Conservation (phyloP, 2,797 vertebrate genomes). For the Enteromius argenteus region DNA sequence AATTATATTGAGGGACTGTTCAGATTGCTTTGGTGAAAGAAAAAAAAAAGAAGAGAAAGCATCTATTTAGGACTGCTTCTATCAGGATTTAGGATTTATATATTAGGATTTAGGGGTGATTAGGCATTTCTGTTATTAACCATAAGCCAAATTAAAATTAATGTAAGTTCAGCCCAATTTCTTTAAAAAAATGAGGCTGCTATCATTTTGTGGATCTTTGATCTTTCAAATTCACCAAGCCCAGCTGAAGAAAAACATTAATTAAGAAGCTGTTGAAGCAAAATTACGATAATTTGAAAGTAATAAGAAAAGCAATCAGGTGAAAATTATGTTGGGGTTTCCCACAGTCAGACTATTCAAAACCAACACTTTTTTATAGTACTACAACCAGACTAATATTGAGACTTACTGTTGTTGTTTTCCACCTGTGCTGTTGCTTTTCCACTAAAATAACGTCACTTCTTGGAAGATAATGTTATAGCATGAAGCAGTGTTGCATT, state of each 20-base stretch:
- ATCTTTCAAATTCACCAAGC: slow-evolving; percentile 18
- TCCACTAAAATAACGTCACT: background rate
- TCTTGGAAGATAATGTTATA: background rate
- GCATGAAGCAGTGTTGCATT: background rate
- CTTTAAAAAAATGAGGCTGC: background rate
- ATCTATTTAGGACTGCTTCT: background rate
- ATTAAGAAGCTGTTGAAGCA: background rate
- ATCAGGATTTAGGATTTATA: background rate
- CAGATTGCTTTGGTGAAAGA: background rate
- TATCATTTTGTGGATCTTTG: slow-evolving; percentile 1
- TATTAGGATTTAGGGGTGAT: background rate
- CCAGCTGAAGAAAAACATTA: background rate
- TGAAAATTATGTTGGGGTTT: background rate
- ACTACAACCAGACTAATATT: background rate
- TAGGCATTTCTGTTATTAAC: background rate
- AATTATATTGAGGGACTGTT: background rate
- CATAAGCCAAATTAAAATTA: background rate
- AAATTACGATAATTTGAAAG: slow-evolving; percentile 17
- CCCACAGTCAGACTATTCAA: slow-evolving; percentile 6
- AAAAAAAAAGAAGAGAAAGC: background rate
- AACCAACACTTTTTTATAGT: background rate
- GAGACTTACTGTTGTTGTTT: background rate
- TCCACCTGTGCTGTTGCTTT: background rate
- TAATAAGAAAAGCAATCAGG: slow-evolving; percentile 16
- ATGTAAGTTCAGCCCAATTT: background rate